These are phyloP conservation scores for Paramormyrops hopkinsi DNA, from an alignment of 2,797 vertebrate genomes.

Conservation along the genomic window DNA sequence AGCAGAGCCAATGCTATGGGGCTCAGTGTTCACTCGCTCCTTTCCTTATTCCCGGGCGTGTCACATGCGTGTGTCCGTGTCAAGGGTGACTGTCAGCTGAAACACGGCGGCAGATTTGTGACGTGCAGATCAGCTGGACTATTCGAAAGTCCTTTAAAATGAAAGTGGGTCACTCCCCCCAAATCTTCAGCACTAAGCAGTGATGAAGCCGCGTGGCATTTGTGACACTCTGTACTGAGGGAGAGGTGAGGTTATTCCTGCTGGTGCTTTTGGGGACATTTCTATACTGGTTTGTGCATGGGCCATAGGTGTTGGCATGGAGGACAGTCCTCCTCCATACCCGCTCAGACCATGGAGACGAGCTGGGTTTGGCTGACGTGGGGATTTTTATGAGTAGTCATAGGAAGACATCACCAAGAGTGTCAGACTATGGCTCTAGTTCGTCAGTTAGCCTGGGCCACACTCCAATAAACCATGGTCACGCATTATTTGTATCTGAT, in stretches of 20 bases:
- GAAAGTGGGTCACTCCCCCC: no score
- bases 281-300: neutral
- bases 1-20: conserved; percentile 24
- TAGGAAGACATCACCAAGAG: neutral
- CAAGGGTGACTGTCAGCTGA: neutral
- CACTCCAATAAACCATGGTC: neutral
- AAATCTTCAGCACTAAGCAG: neutral
- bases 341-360: neutral
- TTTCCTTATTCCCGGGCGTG: conserved; percentile 21
- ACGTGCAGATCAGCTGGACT: neutral
- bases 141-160: no score
- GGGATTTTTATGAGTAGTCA: neutral
- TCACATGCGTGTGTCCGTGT: neutral
- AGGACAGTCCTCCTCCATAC: neutral
- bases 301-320: neutral
- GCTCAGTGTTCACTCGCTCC: conserved; percentile 14
- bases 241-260: neutral
- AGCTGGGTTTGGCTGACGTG: neutral
- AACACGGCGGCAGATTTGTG: neutral
- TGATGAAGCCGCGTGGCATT: neutral
- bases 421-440: neutral
- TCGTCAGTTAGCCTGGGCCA: neutral
- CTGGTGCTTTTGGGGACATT: neutral
- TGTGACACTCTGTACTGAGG: neutral
- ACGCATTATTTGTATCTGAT: neutral